Evolutionary conservation across 2,888 invertebrate genomes (phyloP).

Genomic region (Drosophila borealis): DNA sequence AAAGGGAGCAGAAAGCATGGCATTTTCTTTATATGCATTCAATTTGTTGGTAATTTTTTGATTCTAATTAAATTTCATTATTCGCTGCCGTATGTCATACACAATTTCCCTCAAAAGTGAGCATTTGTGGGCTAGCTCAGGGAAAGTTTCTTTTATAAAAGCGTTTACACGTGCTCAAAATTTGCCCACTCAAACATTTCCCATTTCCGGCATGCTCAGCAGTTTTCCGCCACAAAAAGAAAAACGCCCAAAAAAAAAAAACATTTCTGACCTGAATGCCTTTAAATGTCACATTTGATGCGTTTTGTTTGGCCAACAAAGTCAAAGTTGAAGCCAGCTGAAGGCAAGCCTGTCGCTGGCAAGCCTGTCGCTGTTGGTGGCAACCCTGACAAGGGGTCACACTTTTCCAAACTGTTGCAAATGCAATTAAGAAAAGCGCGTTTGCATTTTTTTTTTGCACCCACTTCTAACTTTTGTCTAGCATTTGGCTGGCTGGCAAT

Average conservation of each 20-base stretch:
- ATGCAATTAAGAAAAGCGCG: slow-evolving; percentile 62
- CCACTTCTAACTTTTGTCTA: not conserved
- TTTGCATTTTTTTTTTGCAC: slow-evolving; percentile 14
- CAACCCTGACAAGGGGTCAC: slow-evolving; percentile 39
- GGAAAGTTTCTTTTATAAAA: not conserved
- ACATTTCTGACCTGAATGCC: slow-evolving; percentile 12
- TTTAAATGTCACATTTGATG: slow-evolving; percentile 27
- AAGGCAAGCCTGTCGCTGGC: not conserved
- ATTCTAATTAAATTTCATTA: not conserved
- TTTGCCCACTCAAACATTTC: slow-evolving; percentile 3
- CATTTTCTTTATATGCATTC: too few relatives aligned
- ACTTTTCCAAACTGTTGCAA: slow-evolving; percentile 54
- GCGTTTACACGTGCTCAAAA: slow-evolving; percentile 1
- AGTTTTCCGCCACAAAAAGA: slow-evolving; percentile 4
- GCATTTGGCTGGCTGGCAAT: slow-evolving; percentile 8
- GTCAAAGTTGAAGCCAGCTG: slow-evolving; percentile 31
- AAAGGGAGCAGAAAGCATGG: too few relatives aligned
- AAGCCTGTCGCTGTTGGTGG: not conserved
- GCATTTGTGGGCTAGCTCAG: not conserved
- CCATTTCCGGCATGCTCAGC: slow-evolving; percentile 12
- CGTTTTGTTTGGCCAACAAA: slow-evolving; percentile 18
- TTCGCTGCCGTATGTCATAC: not conserved
- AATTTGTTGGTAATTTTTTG: not conserved
- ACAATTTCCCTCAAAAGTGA: not conserved
- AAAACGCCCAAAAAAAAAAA: slow-evolving; percentile 4